Percentiles rank a stretch among this genome's conserved stretches.
phyloP scores from a whole-genome alignment of 2,888 invertebrate genomes.

The Heterodera filipjevi region DNA sequence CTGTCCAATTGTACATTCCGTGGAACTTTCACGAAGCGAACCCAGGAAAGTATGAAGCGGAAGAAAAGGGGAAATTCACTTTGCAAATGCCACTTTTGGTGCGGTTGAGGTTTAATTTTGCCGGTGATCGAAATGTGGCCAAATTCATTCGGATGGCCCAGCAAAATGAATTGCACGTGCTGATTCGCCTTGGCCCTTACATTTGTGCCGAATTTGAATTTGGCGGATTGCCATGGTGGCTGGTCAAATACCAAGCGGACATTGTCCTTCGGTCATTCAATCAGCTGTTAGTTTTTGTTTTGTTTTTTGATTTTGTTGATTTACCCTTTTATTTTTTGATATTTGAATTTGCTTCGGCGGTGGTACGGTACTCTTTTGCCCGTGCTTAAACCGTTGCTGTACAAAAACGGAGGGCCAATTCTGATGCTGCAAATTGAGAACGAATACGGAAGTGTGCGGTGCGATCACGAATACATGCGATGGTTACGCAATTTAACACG shows the following conservation, averaged over 20 bases:
- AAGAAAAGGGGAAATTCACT: background rate
- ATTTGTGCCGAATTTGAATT: conserved; percentile 60
- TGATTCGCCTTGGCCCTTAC: conserved; percentile 61
- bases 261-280: conserved; percentile 51
- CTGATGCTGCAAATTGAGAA: conserved; percentile 72
- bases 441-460: conserved; percentile 73
- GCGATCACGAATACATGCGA: conserved; percentile 75
- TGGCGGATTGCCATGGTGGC: conserved; percentile 60
- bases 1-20: conserved; percentile 57
- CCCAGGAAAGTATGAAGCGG: conserved; percentile 29
- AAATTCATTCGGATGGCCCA: conserved; percentile 54
- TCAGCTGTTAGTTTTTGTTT: conserved; percentile 35
- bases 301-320: background rate
- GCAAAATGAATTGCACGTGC: conserved; percentile 46
- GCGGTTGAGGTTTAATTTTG: conserved; percentile 63
- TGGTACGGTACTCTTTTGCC: conserved; percentile 50
- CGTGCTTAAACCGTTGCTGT: conserved; percentile 55
- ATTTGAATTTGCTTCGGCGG: conserved; percentile 55
- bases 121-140: conserved; percentile 48
- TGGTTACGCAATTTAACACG: conserved; percentile 75
- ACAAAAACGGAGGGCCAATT: conserved; percentile 68
- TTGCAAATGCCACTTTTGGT: conserved; percentile 1
- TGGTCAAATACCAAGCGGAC: conserved; percentile 47
- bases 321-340: conserved; percentile 27
- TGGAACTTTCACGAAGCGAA: conserved; percentile 46